These are phyloP conservation scores for Melolontha melolontha DNA, from an alignment of 2,888 invertebrate species.

Conservation along the genomic window DNA sequence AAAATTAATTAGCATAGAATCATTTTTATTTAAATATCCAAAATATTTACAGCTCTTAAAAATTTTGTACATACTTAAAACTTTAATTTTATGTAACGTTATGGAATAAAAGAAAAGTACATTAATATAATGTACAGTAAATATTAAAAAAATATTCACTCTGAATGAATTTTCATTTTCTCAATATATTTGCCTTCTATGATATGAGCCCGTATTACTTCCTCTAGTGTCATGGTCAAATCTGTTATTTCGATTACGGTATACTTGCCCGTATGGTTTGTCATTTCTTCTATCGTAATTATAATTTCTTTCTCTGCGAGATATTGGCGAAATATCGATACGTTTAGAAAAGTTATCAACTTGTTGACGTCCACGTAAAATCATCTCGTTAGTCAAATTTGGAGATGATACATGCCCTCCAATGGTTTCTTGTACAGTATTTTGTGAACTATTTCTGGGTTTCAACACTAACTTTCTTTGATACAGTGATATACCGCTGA, in stretches of 20 bases:
- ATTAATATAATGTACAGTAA: conserved; percentile 23
- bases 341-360: conserved; percentile 18
- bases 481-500: conserved; percentile 78
- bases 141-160: not conserved
- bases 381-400: conserved; percentile 38
- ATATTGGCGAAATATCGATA: conserved; percentile 30
- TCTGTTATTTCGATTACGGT: conserved; percentile 41
- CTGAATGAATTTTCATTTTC: not conserved
- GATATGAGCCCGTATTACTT: conserved; percentile 32
- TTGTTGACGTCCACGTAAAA: conserved; percentile 30
- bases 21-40: conserved; percentile 23
- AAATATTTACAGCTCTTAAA: conserved; percentile 24
- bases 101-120: conserved; percentile 2
- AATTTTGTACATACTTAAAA: conserved; percentile 19
- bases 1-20: conserved; percentile 1
- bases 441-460: conserved; percentile 55
- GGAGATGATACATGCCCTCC: conserved; percentile 38
- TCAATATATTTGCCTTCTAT: conserved; percentile 29
- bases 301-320: conserved; percentile 25
- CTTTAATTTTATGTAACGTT: conserved; percentile 1
- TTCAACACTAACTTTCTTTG: conserved; percentile 71
- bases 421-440: conserved; percentile 16
- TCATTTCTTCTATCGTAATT: conserved; percentile 36
- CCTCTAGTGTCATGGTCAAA: conserved; percentile 33
- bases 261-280: conserved; percentile 40